Evolutionary conservation across 2,113 vertebrate genomes (phyloP).

Genomic region (Cephalopterus ornatus): DNA sequence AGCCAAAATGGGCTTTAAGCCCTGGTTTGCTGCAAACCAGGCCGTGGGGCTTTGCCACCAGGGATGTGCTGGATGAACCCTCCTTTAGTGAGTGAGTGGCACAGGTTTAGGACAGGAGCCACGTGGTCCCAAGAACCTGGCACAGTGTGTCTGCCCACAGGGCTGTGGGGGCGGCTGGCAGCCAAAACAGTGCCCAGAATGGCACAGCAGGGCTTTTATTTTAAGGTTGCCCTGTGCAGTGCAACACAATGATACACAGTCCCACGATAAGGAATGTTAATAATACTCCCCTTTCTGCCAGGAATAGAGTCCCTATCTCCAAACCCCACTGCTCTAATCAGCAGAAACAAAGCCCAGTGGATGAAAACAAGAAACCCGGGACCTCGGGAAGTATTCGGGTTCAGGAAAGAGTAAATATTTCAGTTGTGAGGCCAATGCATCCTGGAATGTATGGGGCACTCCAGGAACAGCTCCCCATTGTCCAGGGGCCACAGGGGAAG

Average conservation of each 20-base stretch:
- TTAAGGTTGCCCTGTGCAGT: constrained; percentile 17
- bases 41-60: not conserved
- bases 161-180: not conserved
- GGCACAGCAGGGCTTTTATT: constrained; percentile 31
- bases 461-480: not conserved
- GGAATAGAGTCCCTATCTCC: constrained; percentile 52
- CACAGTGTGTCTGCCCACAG: not conserved
- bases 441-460: constrained; percentile 38
- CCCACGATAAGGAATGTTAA: constrained; percentile 26
- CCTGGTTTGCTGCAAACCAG: not conserved
- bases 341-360: not conserved
- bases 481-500: not conserved
- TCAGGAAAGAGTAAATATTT: constrained; percentile 63
- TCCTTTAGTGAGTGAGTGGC: not conserved
- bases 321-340: not conserved
- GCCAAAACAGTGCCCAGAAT: not conserved
- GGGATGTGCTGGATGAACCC: rapidly evolving
- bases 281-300: constrained; percentile 39
- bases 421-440: constrained; percentile 36
- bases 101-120: not conserved
- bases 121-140: not conserved
- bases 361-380: constrained; percentile 41
- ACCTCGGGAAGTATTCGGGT: constrained; percentile 16
- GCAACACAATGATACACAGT: not conserved
- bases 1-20: not conserved